Percentiles rank a stretch among this genome's conserved stretches.
phyloP scores from a whole-genome alignment of 2,888 invertebrate genomes.

The Girardia tigrina region DNA sequence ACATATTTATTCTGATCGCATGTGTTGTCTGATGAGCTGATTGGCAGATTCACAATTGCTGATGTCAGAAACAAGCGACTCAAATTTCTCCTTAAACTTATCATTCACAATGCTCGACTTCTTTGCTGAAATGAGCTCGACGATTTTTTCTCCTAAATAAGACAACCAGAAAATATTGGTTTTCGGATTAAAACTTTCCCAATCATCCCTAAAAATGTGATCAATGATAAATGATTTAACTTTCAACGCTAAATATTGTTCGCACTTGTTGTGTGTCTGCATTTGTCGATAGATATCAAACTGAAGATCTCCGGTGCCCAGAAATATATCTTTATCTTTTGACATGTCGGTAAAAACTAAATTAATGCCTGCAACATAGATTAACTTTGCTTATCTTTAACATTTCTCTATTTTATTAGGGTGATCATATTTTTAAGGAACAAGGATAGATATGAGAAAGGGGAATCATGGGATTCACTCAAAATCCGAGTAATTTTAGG shows the following conservation, averaged over 20 bases:
- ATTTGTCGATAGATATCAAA: slow-evolving; percentile 82
- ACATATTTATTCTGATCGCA: background rate
- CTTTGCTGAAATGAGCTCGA: background rate
- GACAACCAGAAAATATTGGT: background rate
- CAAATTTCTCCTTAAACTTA: background rate
- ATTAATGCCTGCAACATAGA: background rate
- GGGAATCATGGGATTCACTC: too few relatives aligned
- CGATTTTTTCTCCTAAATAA: background rate
- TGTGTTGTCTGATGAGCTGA: background rate
- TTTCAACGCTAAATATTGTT: too few relatives aligned
- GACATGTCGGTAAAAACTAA: slow-evolving; percentile 57
- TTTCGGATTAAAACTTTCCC: background rate
- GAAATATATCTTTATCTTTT: slow-evolving; percentile 51
- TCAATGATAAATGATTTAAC: background rate
- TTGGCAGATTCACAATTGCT: background rate
- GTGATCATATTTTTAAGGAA: too few relatives aligned
- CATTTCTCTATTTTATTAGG: too few relatives aligned
- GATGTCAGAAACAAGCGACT: background rate
- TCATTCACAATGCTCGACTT: background rate
- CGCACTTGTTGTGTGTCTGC: slow-evolving; percentile 57
- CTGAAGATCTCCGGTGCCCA: slow-evolving; percentile 73
- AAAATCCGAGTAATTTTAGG: too few relatives aligned
- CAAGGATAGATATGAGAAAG: too few relatives aligned
- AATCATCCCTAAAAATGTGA: background rate
- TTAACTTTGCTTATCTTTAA: too few relatives aligned